Evolutionary conservation across 2,113 vertebrate genomes (phyloP).

Genomic region (Candoia aspera): DNA sequence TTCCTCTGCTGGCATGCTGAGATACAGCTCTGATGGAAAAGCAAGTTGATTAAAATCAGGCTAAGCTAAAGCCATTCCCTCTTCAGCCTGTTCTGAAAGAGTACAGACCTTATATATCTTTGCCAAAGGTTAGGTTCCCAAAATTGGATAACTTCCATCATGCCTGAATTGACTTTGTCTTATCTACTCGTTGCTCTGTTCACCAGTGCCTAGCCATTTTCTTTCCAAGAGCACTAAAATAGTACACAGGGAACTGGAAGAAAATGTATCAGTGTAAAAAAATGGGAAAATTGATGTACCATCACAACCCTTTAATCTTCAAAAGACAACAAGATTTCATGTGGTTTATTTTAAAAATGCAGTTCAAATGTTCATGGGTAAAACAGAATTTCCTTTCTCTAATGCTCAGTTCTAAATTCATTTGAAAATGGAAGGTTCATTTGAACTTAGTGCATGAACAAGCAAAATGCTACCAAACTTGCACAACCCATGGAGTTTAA

Average conservation of each 20-base stretch:
- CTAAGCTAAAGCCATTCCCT: neutral
- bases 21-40: neutral
- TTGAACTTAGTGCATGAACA: neutral
- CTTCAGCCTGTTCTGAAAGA: neutral
- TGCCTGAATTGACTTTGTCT: neutral
- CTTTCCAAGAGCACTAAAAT: neutral
- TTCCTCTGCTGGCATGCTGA: neutral
- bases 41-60: neutral
- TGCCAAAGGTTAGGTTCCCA: neutral
- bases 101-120: neutral
- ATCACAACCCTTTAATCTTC: neutral
- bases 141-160: neutral
- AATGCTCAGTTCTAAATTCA: neutral
- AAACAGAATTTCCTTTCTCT: neutral
- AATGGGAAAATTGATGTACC: neutral
- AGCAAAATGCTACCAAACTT: neutral
- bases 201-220: neutral
- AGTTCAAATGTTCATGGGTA: neutral
- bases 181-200: too few species aligned
- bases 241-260: neutral
- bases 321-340: neutral
- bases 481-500: neutral
- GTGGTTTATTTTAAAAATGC: neutral
- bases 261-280: neutral
- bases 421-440: neutral